These are phyloP conservation scores for Myotis yumanensis DNA, from an alignment of 2,113 vertebrate species.

Conservation along the genomic window DNA sequence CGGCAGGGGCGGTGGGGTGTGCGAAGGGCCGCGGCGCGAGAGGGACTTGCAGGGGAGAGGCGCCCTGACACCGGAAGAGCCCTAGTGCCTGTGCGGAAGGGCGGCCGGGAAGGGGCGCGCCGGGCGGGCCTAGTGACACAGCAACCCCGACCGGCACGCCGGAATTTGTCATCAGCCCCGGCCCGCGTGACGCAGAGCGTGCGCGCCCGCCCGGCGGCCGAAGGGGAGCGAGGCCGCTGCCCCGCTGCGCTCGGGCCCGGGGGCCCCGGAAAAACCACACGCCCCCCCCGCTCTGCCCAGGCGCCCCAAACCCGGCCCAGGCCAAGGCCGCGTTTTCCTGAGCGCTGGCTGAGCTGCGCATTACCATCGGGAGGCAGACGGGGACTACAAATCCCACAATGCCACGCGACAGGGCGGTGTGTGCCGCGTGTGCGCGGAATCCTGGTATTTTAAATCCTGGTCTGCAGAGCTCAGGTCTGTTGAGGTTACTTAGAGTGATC, in stretches of 20 bases:
- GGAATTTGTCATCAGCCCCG: conserved; percentile 42
- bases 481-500: fast-evolving
- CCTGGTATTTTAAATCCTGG: conserved; percentile 13
- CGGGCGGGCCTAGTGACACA: conserved; percentile 82
- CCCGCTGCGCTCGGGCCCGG: fast-evolving
- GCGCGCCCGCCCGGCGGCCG: not conserved
- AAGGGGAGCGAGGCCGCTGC: no score
- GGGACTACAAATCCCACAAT: conserved; percentile 66
- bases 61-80: conserved; percentile 52
- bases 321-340: fast-evolving
- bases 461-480: fast-evolving
- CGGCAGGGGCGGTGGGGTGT: not conserved
- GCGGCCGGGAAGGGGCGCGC: conserved; percentile 9
- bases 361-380: fast-evolving
- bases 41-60: not conserved
- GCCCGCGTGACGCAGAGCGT: conserved; percentile 47
- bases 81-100: conserved; percentile 55
- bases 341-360: not conserved
- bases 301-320: fast-evolving
- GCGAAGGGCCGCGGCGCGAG: not conserved
- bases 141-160: conserved; percentile 67
- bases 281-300: fast-evolving
- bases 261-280: fast-evolving
- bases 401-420: fast-evolving
- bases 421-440: not conserved